Evolutionary conservation across 2,888 invertebrate species (phyloP).

Genomic region (Merodon equestris): DNA sequence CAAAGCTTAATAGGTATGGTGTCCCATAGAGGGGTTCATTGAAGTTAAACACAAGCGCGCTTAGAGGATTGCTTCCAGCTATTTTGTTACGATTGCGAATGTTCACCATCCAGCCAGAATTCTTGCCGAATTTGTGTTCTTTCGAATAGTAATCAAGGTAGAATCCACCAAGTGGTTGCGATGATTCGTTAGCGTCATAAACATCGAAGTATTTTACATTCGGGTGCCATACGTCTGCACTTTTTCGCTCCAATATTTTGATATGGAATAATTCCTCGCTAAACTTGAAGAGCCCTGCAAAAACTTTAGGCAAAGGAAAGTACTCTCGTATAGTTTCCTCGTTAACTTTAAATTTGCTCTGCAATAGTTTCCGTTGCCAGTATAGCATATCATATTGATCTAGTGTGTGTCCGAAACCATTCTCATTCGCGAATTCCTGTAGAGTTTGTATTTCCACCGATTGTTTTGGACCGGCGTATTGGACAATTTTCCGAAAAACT

Average conservation of each 20-base stretch:
- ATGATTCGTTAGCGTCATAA: constrained; percentile 80
- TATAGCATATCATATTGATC: constrained; percentile 92
- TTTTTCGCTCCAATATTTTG: constrained; percentile 83
- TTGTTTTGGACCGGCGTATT: constrained; percentile 87
- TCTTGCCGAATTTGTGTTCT: constrained; percentile 83
- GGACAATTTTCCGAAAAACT: constrained; percentile 84
- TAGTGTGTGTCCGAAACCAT: constrained; percentile 85
- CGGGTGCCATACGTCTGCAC: constrained; percentile 89
- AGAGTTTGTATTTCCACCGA: constrained; percentile 86
- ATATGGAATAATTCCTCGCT: constrained; percentile 89
- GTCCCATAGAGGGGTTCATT: constrained; percentile 82
- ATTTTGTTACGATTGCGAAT: constrained; percentile 86
- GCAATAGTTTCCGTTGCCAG: constrained; percentile 89
- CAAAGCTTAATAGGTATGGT: constrained; percentile 86
- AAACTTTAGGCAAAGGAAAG: constrained; percentile 89
- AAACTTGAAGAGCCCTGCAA: constrained; percentile 88
- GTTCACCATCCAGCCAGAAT: constrained; percentile 88
- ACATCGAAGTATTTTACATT: constrained; percentile 91
- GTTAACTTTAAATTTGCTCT: constrained; percentile 83
- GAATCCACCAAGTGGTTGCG: constrained; percentile 86
- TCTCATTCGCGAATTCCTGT: constrained; percentile 85
- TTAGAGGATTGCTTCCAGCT: constrained; percentile 84
- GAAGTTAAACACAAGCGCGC: constrained; percentile 92
- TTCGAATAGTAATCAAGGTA: constrained; percentile 90
- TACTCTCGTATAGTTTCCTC: constrained; percentile 87